phyloP scores from a whole-genome alignment of 2,113 vertebrate genomes.

The Silurus glanis region DNA sequence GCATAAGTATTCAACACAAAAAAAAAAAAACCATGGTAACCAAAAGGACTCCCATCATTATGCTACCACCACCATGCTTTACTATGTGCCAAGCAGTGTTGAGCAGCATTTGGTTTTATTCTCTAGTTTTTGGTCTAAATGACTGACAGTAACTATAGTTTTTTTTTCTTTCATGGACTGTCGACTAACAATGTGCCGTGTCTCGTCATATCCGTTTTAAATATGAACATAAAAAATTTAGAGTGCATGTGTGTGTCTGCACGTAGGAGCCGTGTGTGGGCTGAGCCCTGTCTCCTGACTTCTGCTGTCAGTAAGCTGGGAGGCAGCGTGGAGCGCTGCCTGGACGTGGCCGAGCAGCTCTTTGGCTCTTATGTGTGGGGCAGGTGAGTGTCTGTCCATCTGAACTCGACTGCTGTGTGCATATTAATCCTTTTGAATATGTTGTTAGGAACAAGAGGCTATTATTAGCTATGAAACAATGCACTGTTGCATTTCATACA shows the following conservation, averaged over 20 bases:
- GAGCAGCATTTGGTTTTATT: background rate
- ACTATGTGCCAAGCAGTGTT: background rate
- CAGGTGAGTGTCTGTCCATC: conserved; percentile 72
- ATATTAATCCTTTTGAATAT: background rate
- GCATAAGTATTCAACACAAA: background rate
- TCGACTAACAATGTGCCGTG: background rate
- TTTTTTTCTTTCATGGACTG: too few species aligned
- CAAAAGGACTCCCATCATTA: background rate
- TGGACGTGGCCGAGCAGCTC: conserved; percentile 85
- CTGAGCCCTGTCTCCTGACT: conserved; percentile 89
- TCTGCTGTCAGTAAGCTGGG: conserved; percentile 89
- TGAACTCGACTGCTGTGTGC: background rate
- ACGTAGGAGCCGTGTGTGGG: conserved; percentile 93
- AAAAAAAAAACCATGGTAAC: background rate
- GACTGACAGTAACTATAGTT: background rate
- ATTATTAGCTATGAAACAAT: background rate
- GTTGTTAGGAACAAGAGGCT: background rate
- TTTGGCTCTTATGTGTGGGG: conserved; percentile 96
- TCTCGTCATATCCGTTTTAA: background rate
- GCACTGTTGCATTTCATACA: background rate
- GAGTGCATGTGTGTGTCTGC: conserved; percentile 7
- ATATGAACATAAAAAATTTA: background rate
- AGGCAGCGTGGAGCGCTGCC: conserved; percentile 89
- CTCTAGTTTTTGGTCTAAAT: background rate
- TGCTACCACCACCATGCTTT: background rate